Conservation (phyloP, 2,113 vertebrate species). For the Pelvicachromis taeniatus region DNA sequence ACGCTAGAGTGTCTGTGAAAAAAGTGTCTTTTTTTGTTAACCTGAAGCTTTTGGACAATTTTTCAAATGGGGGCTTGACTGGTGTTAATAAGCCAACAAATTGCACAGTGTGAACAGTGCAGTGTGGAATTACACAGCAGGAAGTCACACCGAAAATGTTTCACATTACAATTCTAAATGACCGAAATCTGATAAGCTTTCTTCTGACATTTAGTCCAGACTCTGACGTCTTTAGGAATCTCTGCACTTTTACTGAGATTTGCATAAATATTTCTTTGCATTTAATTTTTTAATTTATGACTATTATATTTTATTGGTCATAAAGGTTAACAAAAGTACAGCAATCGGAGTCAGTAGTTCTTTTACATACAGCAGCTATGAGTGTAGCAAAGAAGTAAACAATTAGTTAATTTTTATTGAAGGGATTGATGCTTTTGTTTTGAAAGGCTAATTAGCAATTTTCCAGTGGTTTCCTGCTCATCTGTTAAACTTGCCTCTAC, state of each 20-base stretch:
- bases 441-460: not conserved
- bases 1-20: no score
- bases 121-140: not conserved
- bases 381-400: not conserved
- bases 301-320: not conserved
- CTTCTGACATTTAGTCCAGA: not conserved
- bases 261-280: not conserved
- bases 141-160: not conserved
- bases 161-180: not conserved
- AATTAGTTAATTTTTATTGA: not conserved
- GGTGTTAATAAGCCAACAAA: not conserved
- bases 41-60: not conserved
- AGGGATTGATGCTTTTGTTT: not conserved
- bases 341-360: not conserved
- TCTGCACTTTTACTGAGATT: not conserved
- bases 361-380: not conserved
- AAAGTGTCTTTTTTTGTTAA: not conserved
- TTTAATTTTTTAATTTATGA: not conserved
- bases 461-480: not conserved
- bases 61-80: not conserved
- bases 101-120: not conserved
- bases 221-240: rapidly evolving
- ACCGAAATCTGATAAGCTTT: rapidly evolving
- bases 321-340: not conserved
- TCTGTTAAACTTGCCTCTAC: not conserved